phyloP scores from a whole-genome alignment of 2,113 vertebrate species.

The Menura novaehollandiae region DNA sequence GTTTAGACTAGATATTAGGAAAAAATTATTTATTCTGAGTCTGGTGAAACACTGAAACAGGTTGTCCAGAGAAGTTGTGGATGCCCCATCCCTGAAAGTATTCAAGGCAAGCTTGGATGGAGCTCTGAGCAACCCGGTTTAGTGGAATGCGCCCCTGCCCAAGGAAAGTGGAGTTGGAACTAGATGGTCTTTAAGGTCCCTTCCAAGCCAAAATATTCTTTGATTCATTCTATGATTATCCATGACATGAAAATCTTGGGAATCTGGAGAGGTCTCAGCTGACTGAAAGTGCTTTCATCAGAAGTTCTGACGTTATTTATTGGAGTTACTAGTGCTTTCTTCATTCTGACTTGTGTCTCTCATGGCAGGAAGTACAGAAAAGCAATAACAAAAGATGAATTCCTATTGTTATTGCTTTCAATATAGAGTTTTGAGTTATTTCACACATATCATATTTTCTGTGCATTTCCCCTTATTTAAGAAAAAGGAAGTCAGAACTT shows the following conservation, averaged over 20 bases:
- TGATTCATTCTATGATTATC: not conserved
- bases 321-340: not conserved
- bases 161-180: not conserved
- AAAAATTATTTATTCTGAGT: not conserved
- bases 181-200: not conserved
- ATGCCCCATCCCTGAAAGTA: not conserved
- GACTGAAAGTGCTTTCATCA: not conserved
- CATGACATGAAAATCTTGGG: not conserved
- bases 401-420: not conserved
- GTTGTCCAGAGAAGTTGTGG: not conserved
- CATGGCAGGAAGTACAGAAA: not conserved
- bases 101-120: not conserved
- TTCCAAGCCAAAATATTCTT: not conserved
- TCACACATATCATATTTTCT: not conserved
- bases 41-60: not conserved
- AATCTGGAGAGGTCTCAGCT: not conserved
- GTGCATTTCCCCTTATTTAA: not conserved
- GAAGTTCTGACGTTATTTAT: not conserved
- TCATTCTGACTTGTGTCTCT: not conserved
- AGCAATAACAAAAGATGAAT: not conserved
- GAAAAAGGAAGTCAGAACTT: not conserved
- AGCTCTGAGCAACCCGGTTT: not conserved
- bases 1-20: not conserved
- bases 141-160: not conserved
- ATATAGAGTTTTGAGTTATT: not conserved